phyloP scores from a whole-genome alignment of 2,113 vertebrate species.

The Nycticorax nycticorax region DNA sequence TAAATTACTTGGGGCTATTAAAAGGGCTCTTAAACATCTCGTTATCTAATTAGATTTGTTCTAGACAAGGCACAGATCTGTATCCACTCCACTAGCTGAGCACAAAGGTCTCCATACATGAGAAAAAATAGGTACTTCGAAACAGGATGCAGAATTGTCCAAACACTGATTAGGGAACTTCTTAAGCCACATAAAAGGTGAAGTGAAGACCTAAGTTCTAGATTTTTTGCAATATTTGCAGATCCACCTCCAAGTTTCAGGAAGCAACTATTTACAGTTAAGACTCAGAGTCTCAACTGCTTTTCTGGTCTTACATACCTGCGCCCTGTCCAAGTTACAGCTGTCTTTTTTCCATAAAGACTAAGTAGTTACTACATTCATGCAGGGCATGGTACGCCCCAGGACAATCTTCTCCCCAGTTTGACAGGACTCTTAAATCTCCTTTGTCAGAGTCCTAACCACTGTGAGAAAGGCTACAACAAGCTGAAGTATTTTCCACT shows the following conservation, averaged over 20 bases:
- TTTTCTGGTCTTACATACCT: not conserved
- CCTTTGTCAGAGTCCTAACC: not conserved
- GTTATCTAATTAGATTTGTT: not conserved
- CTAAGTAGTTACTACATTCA: not conserved
- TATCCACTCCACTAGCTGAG: not conserved
- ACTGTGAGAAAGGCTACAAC: not conserved
- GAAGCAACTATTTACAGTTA: not conserved
- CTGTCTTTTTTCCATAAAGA: not conserved
- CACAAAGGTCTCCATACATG: not conserved
- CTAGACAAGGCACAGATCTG: not conserved
- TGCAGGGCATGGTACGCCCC: not conserved
- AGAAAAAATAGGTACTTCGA: not conserved
- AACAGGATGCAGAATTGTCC: not conserved
- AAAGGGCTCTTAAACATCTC: not conserved
- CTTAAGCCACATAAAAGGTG: not conserved
- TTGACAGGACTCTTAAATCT: not conserved
- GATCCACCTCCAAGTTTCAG: not conserved
- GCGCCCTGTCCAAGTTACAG: not conserved
- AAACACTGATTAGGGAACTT: not conserved
- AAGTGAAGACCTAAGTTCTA: not conserved
- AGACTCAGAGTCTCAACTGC: not conserved
- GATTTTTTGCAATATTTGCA: not conserved
- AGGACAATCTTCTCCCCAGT: not conserved
- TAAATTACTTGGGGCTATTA: not conserved
- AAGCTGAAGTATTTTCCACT: not conserved